These are phyloP conservation scores for Megastigmus dorsalis DNA, from an alignment of 2,888 invertebrate species.

Conservation along the genomic window DNA sequence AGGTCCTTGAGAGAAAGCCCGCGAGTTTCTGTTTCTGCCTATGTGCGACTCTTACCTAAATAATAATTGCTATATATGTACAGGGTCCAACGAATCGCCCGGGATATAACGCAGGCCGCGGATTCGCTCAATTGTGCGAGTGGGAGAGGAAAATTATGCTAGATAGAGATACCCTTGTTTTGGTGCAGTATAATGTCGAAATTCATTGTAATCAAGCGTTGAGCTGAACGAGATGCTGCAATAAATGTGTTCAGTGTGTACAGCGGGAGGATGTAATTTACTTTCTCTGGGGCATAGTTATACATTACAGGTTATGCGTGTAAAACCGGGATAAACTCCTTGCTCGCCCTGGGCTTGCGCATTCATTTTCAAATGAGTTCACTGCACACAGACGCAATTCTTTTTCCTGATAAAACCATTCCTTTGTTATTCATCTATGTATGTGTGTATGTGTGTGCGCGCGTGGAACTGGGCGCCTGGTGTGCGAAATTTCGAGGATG, in stretches of 20 bases:
- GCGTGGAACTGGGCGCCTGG: background rate
- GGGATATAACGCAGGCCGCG: too few relatives aligned
- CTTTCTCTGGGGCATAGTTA: too few relatives aligned
- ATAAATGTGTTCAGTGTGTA: conserved; percentile 3
- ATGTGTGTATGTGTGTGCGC: too few relatives aligned
- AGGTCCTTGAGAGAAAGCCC: background rate
- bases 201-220: conserved; percentile 31
- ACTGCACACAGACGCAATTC: background rate
- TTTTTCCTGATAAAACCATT: conserved; percentile 29
- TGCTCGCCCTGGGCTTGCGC: background rate
- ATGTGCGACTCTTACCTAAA: too few relatives aligned
- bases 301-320: background rate
- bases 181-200: conserved; percentile 5
- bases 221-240: conserved; percentile 7
- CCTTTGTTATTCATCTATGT: conserved; percentile 20
- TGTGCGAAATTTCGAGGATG: conserved; percentile 7
- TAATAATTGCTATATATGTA: too few relatives aligned
- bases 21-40: too few relatives aligned
- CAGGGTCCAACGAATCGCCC: too few relatives aligned
- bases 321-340: background rate
- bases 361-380: too few relatives aligned
- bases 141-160: background rate
- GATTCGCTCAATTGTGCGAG: too few relatives aligned
- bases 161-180: background rate
- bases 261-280: background rate